Evolutionary conservation across 2,888 invertebrate species (phyloP).

Genomic region (Drosophila subquinaria): DNA sequence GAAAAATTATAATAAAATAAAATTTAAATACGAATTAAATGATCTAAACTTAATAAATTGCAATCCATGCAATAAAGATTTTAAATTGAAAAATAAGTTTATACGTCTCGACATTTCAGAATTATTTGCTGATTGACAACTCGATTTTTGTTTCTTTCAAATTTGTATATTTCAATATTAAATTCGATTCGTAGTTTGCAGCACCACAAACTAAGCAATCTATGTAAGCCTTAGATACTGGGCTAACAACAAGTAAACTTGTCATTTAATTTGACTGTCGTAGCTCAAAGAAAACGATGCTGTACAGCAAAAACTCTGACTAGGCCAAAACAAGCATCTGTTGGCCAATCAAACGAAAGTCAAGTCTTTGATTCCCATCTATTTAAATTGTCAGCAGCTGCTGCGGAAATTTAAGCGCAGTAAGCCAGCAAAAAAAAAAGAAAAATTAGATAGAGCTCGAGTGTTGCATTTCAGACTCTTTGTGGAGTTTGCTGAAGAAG

Average conservation of each 20-base stretch:
- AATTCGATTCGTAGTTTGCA: too few species aligned
- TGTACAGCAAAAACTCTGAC: conserved; percentile 23
- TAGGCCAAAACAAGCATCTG: neutral
- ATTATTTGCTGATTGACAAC: too few species aligned
- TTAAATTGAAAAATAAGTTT: too few species aligned
- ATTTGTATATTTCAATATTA: too few species aligned
- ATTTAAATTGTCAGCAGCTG: conserved; percentile 44
- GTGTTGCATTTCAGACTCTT: conserved; percentile 40
- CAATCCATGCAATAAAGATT: too few species aligned
- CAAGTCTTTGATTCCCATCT: conserved; percentile 33
- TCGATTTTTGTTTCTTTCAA: too few species aligned
- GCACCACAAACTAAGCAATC: neutral
- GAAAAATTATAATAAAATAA: too few species aligned
- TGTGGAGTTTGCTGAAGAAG: neutral
- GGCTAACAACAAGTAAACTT: conserved; percentile 60
- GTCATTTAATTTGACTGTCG: conserved; percentile 71
- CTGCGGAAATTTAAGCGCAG: conserved; percentile 43
- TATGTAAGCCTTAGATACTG: too few species aligned
- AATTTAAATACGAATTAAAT: too few species aligned
- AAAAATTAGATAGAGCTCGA: neutral
- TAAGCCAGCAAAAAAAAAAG: neutral
- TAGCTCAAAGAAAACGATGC: conserved; percentile 59
- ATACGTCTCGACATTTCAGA: too few species aligned
- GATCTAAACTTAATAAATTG: too few species aligned
- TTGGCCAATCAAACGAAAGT: conserved; percentile 40